phyloP scores from a whole-genome alignment of 2,888 invertebrate genomes.

The Mylabris sibirica region DNA sequence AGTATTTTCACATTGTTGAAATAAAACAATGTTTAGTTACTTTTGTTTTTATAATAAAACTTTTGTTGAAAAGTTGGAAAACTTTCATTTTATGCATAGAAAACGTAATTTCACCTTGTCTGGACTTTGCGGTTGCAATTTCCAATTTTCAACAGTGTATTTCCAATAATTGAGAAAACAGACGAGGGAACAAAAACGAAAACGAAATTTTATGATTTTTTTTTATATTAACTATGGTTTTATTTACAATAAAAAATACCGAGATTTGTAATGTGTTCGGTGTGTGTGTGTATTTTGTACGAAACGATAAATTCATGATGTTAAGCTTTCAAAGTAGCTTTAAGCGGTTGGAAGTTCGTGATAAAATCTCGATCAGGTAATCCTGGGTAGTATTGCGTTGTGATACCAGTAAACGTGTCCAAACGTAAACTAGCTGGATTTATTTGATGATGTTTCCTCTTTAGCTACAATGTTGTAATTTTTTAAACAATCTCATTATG shows the following conservation, averaged over 20 bases:
- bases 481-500: background rate
- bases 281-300: background rate
- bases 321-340: conserved; percentile 5
- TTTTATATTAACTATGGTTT: background rate
- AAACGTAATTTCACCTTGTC: background rate
- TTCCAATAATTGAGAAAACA: background rate
- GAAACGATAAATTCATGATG: background rate
- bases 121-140: conserved; percentile 6
- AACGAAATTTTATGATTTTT: background rate
- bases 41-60: background rate
- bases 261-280: background rate
- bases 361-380: conserved; percentile 11
- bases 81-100: conserved; percentile 4
- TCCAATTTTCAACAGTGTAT: background rate
- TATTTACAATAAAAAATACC: background rate
- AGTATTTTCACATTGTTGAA: background rate
- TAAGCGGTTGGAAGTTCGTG: background rate
- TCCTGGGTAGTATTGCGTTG: background rate
- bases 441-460: background rate
- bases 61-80: background rate
- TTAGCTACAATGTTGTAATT: background rate
- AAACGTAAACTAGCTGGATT: conserved; percentile 6
- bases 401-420: conserved; percentile 9
- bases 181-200: too few relatives aligned
- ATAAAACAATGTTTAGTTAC: background rate